These are phyloP conservation scores for Hirudinaria manillensis DNA, from an alignment of 2,888 invertebrate genomes.

Conservation along the genomic window DNA sequence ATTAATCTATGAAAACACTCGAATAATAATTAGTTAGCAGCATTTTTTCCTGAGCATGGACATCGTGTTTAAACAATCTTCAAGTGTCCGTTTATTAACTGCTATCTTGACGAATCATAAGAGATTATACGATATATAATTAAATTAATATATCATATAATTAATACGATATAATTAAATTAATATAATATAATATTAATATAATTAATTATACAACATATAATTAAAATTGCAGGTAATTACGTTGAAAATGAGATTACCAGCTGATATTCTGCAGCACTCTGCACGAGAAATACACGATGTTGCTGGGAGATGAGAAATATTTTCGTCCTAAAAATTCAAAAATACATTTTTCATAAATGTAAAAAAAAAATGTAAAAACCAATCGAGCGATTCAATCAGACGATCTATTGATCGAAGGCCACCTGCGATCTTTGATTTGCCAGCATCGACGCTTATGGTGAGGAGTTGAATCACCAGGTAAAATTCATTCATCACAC, in stretches of 20 bases:
- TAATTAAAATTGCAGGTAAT: background rate
- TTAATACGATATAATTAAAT: no score
- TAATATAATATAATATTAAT: no score
- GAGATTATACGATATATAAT: no score
- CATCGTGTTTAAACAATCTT: no score
- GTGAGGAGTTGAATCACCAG: constrained; percentile 65
- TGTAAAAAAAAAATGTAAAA: background rate
- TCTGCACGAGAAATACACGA: constrained; percentile 6
- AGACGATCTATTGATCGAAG: background rate
- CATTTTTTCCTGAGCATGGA: no score
- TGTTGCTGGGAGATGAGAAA: background rate
- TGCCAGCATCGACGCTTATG: background rate
- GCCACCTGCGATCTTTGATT: background rate
- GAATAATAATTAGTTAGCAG: no score
- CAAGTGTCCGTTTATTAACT: no score
- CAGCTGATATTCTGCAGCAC: background rate
- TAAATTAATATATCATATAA: no score
- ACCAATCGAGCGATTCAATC: no score
- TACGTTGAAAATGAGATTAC: background rate
- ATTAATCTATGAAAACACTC: background rate
- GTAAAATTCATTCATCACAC: constrained; percentile 66
- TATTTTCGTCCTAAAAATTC: background rate
- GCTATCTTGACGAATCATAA: no score
- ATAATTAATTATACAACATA: no score
- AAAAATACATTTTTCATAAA: background rate